These are phyloP conservation scores for Holacanthus passer DNA, from an alignment of 2,113 vertebrate genomes.

Conservation along the genomic window DNA sequence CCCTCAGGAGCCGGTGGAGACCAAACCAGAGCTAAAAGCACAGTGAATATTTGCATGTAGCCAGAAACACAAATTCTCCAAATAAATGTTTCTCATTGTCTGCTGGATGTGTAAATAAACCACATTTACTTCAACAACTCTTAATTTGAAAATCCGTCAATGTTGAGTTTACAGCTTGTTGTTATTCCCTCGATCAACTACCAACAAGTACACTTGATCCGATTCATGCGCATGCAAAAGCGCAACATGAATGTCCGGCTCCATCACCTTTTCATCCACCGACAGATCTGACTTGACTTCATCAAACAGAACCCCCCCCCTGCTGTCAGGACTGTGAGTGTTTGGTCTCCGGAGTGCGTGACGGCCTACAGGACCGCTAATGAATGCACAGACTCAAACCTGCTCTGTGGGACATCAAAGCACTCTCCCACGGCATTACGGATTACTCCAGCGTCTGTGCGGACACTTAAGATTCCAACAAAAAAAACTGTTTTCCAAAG, in stretches of 20 bases:
- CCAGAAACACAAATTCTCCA: neutral
- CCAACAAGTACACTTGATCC: neutral
- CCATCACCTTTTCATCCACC: neutral
- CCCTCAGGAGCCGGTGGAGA: neutral
- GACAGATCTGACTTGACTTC: conserved; percentile 1
- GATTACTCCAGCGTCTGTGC: conserved; percentile 47
- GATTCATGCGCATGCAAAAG: neutral
- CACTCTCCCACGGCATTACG: conserved; percentile 40
- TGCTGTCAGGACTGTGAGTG: conserved; percentile 13
- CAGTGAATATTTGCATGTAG: neutral
- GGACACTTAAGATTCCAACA: conserved; percentile 37
- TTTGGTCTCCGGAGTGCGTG: conserved; percentile 23
- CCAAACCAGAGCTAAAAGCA: neutral
- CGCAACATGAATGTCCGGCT: neutral
- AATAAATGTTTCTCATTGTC: neutral
- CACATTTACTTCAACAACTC: neutral
- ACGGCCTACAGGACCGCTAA: conserved; percentile 26
- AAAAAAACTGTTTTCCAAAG: conserved; percentile 50
- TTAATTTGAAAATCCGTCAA: neutral
- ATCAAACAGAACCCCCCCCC: neutral
- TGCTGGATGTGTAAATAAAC: neutral
- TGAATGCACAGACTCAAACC: conserved; percentile 52
- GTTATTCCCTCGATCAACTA: neutral
- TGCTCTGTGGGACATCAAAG: conserved; percentile 58
- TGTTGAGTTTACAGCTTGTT: conserved; percentile 6